A percentile compares a stretch with the other conserved stretches of the same genome.
Evolutionary conservation across 92 coral and sea anemone genomes (phyloP).

Genomic region (Phenganax marumi): DNA sequence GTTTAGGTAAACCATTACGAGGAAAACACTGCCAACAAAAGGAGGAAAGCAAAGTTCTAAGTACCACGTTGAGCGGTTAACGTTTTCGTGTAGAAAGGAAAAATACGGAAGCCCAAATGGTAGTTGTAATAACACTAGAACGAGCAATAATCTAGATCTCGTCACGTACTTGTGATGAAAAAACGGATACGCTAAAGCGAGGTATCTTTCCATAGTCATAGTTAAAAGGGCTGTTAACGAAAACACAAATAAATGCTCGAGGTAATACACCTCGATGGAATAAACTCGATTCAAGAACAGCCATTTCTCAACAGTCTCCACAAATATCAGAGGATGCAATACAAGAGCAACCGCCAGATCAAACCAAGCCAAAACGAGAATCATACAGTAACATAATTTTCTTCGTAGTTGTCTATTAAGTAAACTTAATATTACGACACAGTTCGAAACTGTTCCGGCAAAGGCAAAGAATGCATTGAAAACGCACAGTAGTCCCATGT

Average conservation of each 20-base stretch:
- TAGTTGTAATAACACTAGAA: background rate
- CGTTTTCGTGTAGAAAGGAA: background rate
- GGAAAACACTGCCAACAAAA: background rate
- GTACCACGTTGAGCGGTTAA: background rate
- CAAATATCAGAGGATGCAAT: background rate
- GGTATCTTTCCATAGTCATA: conserved; percentile 44
- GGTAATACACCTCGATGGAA: background rate
- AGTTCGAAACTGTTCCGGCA: background rate
- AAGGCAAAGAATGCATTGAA: background rate
- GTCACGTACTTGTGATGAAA: background rate
- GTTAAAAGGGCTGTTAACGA: conserved; percentile 27
- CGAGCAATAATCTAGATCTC: background rate
- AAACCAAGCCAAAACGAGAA: conserved; percentile 2
- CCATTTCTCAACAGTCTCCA: background rate
- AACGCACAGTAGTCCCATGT: background rate
- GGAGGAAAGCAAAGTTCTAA: background rate
- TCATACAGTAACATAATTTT: background rate
- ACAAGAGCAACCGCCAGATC: background rate
- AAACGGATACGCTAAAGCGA: conserved; percentile 48
- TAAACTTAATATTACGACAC: background rate
- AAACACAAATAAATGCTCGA: conserved; percentile 1
- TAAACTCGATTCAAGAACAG: background rate
- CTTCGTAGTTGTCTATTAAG: background rate
- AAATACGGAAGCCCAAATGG: conserved; percentile 1
- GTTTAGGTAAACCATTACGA: background rate